phyloP scores from a whole-genome alignment of 2,888 invertebrate species.

The Meteorus cinctellus region DNA sequence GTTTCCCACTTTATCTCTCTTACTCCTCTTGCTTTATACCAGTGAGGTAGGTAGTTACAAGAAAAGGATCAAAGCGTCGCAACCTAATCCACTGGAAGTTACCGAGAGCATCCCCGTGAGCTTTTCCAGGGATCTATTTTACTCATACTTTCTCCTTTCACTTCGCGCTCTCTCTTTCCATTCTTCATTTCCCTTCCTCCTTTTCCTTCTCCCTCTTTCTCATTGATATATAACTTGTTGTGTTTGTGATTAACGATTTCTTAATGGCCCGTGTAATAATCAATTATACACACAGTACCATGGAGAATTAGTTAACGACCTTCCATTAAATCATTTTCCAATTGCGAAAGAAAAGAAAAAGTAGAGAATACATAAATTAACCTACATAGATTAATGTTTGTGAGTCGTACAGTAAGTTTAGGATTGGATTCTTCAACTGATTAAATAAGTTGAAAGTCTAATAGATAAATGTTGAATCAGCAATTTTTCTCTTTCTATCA shows the following conservation, averaged over 20 bases:
- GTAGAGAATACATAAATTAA: background rate
- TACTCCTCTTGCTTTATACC: background rate
- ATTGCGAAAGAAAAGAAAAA: constrained; percentile 27
- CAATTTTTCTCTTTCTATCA: too few species aligned
- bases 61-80: constrained; percentile 42
- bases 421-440: too few species aligned
- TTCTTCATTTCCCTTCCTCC: background rate
- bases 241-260: constrained; percentile 72
- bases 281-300: constrained; percentile 59
- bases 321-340: background rate
- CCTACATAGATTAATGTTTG: too few species aligned
- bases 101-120: constrained; percentile 51
- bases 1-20: background rate
- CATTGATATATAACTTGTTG: constrained; percentile 65
- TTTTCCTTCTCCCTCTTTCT: constrained; percentile 49
- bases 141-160: constrained; percentile 9
- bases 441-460: too few species aligned
- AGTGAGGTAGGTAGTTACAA: constrained; percentile 14
- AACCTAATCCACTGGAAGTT: constrained; percentile 37
- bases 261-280: constrained; percentile 73
- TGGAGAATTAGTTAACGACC: constrained; percentile 28
- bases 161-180: background rate
- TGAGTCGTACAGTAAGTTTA: too few species aligned
- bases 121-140: constrained; percentile 50
- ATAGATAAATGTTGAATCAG: too few species aligned